Percentiles rank a stretch among this genome's conserved stretches.
These are phyloP conservation scores for Cryptotermes secundus DNA, from an alignment of 1,140 invertebrate species.

Conservation along the genomic window DNA sequence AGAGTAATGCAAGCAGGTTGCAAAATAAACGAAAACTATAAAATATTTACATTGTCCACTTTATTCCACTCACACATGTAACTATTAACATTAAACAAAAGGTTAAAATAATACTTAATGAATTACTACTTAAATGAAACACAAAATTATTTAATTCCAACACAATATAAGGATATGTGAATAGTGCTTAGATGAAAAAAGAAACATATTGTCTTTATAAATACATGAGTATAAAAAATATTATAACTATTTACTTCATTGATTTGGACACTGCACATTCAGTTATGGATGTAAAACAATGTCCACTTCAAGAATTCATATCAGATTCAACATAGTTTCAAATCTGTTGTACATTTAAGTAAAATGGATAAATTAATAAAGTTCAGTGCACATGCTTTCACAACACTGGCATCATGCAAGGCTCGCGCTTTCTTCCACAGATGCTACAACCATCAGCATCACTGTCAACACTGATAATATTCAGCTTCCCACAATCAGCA, in stretches of 20 bases:
- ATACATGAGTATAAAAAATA: too few relatives aligned
- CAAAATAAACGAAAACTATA: neutral
- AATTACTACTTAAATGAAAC: neutral
- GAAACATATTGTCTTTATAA: too few relatives aligned
- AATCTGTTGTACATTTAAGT: too few relatives aligned
- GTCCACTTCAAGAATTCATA: too few relatives aligned
- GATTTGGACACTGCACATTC: too few relatives aligned
- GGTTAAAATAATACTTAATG: neutral
- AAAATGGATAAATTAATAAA: too few relatives aligned
- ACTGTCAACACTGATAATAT: neutral
- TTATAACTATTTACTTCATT: too few relatives aligned
- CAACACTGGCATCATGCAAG: neutral
- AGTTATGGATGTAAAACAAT: too few relatives aligned
- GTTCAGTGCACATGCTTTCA: too few relatives aligned
- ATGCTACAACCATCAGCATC: neutral
- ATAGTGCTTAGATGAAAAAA: too few relatives aligned
- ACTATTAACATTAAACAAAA: neutral
- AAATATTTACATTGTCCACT: neutral
- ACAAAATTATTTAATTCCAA: neutral
- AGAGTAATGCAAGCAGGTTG: neutral
- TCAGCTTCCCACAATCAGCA: neutral
- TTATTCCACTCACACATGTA: neutral
- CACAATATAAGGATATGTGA: too few relatives aligned
- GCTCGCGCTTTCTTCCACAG: neutral
- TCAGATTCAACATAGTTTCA: too few relatives aligned